Evolutionary conservation across 1,140 invertebrate species (phyloP), one percentile per base, ranked within the genome.

Genomic region (Plectus sambesii): DNA sequence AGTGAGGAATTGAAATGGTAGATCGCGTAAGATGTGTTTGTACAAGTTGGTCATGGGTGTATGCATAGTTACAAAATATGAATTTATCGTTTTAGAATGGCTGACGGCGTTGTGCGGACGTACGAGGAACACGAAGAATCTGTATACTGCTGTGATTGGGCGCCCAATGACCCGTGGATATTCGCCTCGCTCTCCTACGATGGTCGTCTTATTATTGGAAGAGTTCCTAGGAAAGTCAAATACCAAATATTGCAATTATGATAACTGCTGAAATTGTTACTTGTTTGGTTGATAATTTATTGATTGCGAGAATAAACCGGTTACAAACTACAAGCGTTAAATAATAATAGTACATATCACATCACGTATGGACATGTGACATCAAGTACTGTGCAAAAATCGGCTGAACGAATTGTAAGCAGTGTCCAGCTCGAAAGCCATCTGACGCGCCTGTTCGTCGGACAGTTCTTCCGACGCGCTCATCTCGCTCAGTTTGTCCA

Each of bases 91-190:
- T 51, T 35, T 52, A 78, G 79, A 60, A 50, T 66, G 20, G 53
- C 71, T 43, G 90, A 88, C 75, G 86, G 82, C 26, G 80, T 84
- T 0, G 77, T 92, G 35, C 81, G 82, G 53, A 84, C 79, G 54
- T 93, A 89, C 68, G 88, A 96, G 69, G 86, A 93, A 60, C 90
- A 97, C 70, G 92, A 97, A 73, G 92, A 98, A 70, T 89, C 87
- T 42, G 90, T 97, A 15, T 97, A 97, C 75, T 84, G 83, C 63
- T 85, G 83, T 1, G 89, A 92, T 72, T 97, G 92, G 92, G 92
- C 89, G 47, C 80, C 82, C 30, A 84, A 85, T 30, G 90, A 97
- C 75, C 88, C 90, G 15, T 98, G 92, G 92, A 84, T 87, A 33
- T 96, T 96, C 78, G 90, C 90, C 24, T 94, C 88, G 0, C 75